A percentile compares a stretch with the other conserved stretches of the same genome.
Evolutionary conservation across 1,140 invertebrate species (phyloP).

Genomic region (Chionoecetes opilio): DNA sequence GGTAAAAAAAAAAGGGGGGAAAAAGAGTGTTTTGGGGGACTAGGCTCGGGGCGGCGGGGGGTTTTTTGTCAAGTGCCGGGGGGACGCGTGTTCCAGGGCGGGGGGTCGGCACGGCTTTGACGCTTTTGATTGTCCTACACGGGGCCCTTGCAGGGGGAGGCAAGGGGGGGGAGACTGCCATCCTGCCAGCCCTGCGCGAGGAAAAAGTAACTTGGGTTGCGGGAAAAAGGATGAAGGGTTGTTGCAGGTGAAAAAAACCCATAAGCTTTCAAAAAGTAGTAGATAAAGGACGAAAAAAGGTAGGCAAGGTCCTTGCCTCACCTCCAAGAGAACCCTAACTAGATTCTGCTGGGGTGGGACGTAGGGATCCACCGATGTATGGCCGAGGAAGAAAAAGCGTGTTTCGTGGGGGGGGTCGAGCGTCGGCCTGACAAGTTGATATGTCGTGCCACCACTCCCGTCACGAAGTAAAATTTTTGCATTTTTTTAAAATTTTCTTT

Average conservation of each 20-base stretch:
- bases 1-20: too few species aligned
- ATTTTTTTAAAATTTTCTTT: conserved; percentile 55
- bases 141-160: background rate
- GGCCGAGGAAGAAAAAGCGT: conserved; percentile 34
- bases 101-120: conserved; percentile 54
- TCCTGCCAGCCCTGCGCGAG: background rate
- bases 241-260: too few species aligned
- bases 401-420: conserved; percentile 24
- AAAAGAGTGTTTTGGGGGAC: too few species aligned
- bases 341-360: background rate
- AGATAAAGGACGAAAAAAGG: background rate
- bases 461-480: conserved; percentile 46
- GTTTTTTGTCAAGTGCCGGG: conserved; percentile 52
- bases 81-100: conserved; percentile 52
- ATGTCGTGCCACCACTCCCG: conserved; percentile 39
- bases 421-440: conserved; percentile 31
- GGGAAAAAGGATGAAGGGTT: background rate
- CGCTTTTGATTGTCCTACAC: conserved; percentile 59
- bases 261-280: conserved; percentile 30
- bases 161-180: background rate
- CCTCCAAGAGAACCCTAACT: background rate
- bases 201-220: background rate
- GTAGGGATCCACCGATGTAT: background rate
- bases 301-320: background rate
- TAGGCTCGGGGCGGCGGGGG: background rate